Conservation (phyloP, 2,888 invertebrate species). For the Metalampra italica region DNA sequence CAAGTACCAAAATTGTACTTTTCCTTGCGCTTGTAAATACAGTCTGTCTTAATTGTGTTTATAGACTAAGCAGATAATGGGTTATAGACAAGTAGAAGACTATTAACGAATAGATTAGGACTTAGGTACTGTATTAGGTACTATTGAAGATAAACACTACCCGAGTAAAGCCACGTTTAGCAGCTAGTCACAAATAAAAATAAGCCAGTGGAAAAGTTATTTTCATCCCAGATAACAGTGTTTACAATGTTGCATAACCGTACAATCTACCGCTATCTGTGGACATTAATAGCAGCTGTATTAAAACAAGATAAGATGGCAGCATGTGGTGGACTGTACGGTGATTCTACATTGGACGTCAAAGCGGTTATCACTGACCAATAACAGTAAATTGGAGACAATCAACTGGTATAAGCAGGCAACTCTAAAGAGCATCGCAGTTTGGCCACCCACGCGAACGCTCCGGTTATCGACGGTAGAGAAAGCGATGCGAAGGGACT, state of each 20-base stretch:
- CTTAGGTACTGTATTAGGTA: too few relatives aligned
- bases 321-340: neutral
- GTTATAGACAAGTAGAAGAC: too few relatives aligned
- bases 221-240: neutral
- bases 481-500: neutral
- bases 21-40: too few relatives aligned
- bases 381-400: conserved; percentile 10
- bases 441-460: neutral
- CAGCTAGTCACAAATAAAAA: too few relatives aligned
- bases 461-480: neutral
- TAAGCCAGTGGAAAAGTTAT: neutral
- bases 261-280: neutral
- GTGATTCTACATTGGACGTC: neutral
- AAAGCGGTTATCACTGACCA: conserved; percentile 4
- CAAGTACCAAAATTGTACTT: too few relatives aligned
- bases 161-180: neutral
- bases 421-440: neutral
- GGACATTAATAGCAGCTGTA: neutral
- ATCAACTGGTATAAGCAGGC: conserved; percentile 1
- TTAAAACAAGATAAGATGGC: neutral
- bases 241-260: neutral
- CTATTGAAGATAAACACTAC: too few relatives aligned
- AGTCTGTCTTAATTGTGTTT: too few relatives aligned
- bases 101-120: too few relatives aligned
- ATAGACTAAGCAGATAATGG: too few relatives aligned